Evolutionary conservation across 1,140 invertebrate species (phyloP), one percentile per base, ranked within the genome.

Genomic region (Danaus plexippus): DNA sequence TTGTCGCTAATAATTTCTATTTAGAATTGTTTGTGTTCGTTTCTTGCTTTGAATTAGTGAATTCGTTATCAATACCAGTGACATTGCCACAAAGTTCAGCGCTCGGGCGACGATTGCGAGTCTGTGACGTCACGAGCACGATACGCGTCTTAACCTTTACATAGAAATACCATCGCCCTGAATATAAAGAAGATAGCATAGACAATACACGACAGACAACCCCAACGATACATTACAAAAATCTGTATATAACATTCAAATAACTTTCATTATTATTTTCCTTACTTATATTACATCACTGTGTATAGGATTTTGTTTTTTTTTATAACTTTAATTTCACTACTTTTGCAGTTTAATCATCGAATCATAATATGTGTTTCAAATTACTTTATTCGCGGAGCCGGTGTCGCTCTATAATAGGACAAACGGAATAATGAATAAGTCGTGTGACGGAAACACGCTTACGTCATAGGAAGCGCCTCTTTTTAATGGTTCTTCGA

Each of bases 41-140:
- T 45, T 45, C 43, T n/a, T 12, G 43, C 43, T 45, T 45, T 3
- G 43, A 45, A 45, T 45, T 11, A 69, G 57, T 61, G 66, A 71
- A 79, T 76, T 74, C 66, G 63, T 68, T 69, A 52, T 72, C 61
- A 63, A 77, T 80, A 85, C 83, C 80, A 75, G 73, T 71, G 73
- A 67, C 73, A 76, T 75, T 77, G 79, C 69, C 76, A 67, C 67
- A 68, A 70, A 78, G 76, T 82, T 80, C 74, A 80, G 67, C 71
- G 69, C 53, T 73, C 76, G 65, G 45, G 52, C 32, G 57, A 56
- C 51, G 65, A 12, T 47, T 54, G 53, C 44, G 50, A 18, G 68
- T 65, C 45, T 46, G 32, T 80, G 77, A 83, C 76, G 77, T 83
- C 76, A 83, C 69, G 56, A 53, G 64, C 64, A 67, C 70, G 67